phyloP scores from a whole-genome alignment of 2,888 invertebrate genomes.

The Anaspis maculata region DNA sequence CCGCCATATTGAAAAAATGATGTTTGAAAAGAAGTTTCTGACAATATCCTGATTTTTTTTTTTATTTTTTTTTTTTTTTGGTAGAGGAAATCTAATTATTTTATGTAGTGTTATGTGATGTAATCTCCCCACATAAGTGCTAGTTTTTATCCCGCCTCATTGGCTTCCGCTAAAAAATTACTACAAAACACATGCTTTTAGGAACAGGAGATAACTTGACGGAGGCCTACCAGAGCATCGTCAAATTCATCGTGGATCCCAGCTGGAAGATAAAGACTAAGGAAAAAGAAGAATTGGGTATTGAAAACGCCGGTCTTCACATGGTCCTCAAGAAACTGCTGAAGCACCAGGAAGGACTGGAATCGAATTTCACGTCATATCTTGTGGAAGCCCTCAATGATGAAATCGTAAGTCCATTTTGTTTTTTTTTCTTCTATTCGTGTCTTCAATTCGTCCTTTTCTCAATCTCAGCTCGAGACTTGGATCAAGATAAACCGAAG shows the following conservation, averaged over 20 bases:
- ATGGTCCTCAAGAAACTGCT: slow-evolving; percentile 69
- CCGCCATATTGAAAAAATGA: no score
- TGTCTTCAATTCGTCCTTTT: background rate
- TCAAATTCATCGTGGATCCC: slow-evolving; percentile 40
- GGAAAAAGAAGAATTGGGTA: slow-evolving; percentile 45
- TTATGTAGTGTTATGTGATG: no score
- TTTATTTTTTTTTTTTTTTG: no score
- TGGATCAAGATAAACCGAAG: slow-evolving; percentile 70
- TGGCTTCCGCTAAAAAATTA: no score
- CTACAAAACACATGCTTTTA: no score
- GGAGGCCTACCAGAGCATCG: slow-evolving; percentile 43
- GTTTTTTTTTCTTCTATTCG: slow-evolving; percentile 3
- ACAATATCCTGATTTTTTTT: no score
- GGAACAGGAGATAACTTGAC: slow-evolving; percentile 23
- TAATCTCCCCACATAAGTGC: no score
- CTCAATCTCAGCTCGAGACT: slow-evolving; percentile 46
- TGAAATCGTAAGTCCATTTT: slow-evolving; percentile 47
- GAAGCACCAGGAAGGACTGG: no score
- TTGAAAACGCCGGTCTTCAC: slow-evolving; percentile 71
- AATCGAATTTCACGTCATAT: slow-evolving; percentile 44
- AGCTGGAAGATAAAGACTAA: slow-evolving; percentile 49
- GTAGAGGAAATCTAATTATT: no score
- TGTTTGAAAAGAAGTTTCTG: no score
- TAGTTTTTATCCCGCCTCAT: no score
- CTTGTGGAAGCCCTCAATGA: slow-evolving; percentile 50